phyloP scores from a whole-genome alignment of 1,140 invertebrate species.

The Mactra quadrangularis region DNA sequence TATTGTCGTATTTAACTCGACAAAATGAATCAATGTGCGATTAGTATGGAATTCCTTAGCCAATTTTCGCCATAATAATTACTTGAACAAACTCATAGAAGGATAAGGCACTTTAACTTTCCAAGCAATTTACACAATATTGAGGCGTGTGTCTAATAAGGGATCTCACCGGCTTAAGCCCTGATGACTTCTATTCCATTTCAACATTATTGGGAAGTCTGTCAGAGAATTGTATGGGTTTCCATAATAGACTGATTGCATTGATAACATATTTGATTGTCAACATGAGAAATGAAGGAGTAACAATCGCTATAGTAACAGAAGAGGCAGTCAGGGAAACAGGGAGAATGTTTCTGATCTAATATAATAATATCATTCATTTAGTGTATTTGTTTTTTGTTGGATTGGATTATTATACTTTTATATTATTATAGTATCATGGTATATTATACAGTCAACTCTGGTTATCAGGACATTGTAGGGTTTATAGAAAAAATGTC shows the following conservation, averaged over 20 bases:
- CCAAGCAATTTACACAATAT: conserved; percentile 57
- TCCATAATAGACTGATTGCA: conserved; percentile 56
- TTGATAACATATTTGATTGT: conserved; percentile 58
- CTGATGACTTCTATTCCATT: conserved; percentile 53
- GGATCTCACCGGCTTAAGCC: conserved; percentile 28
- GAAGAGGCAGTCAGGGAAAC: too few relatives aligned
- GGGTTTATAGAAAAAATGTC: too few relatives aligned
- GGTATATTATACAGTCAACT: too few relatives aligned
- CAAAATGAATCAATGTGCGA: conserved; percentile 30
- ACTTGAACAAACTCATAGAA: conserved; percentile 54
- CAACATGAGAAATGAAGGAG: conserved; percentile 52
- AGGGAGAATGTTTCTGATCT: too few relatives aligned
- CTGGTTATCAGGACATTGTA: too few relatives aligned
- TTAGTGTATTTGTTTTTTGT: too few relatives aligned
- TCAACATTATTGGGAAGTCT: conserved; percentile 26
- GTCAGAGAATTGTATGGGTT: conserved; percentile 42
- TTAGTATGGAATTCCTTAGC: conserved; percentile 36
- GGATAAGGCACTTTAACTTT: conserved; percentile 49
- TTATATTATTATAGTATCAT: too few relatives aligned
- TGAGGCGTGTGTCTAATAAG: conserved; percentile 50
- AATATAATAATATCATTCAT: too few relatives aligned
- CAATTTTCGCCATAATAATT: conserved; percentile 52
- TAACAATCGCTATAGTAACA: conserved; percentile 29
- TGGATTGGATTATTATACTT: too few relatives aligned
- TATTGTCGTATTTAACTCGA: not conserved